Conservation (phyloP, 1,140 invertebrate genomes). For the Tyrophagus putrescentiae region DNA sequence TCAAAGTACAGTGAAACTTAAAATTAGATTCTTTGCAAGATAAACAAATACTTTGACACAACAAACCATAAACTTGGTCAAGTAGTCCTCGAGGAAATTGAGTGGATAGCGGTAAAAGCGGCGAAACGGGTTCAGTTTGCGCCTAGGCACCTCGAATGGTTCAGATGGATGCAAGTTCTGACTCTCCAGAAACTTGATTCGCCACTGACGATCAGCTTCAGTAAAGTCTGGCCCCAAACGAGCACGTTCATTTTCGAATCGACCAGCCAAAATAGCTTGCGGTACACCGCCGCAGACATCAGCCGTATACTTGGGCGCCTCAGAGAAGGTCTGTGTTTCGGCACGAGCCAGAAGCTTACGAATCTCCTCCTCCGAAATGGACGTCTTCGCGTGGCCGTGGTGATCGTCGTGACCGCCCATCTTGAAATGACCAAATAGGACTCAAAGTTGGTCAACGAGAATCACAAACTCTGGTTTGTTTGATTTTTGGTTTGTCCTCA, state of each 20-base stretch:
- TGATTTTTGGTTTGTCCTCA: too few species aligned
- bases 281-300: constrained; percentile 29
- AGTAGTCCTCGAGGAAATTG: constrained; percentile 33
- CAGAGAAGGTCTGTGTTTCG: background rate
- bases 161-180: constrained; percentile 55
- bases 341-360: constrained; percentile 2
- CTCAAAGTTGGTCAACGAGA: background rate
- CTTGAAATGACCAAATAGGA: background rate
- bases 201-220: constrained; percentile 58
- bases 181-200: constrained; percentile 64
- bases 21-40: background rate
- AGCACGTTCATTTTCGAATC: constrained; percentile 55
- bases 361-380: constrained; percentile 12
- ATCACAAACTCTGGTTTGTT: background rate
- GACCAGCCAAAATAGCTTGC: constrained; percentile 55
- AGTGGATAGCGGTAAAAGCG: constrained; percentile 55
- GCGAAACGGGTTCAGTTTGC: constrained; percentile 57
- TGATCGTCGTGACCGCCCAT: constrained; percentile 12
- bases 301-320: constrained; percentile 10
- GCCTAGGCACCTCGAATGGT: constrained; percentile 46
- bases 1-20: background rate
- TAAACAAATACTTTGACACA: background rate
- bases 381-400: background rate
- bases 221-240: constrained; percentile 58
- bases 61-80: constrained; percentile 7